phyloP scores from a whole-genome alignment of 1,140 invertebrate genomes.

The Cotesia glomerata region DNA sequence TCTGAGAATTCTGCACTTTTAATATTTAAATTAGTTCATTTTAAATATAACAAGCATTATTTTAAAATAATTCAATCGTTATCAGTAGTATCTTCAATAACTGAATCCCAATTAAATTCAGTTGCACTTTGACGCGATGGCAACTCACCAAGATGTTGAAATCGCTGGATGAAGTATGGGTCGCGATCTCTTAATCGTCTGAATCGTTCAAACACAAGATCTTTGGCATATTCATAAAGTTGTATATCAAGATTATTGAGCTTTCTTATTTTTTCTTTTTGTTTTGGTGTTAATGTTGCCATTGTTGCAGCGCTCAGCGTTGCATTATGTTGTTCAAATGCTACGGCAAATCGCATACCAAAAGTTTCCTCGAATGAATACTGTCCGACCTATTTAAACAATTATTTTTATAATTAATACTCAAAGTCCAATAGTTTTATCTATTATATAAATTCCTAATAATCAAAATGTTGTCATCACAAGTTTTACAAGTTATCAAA shows the following conservation, averaged over 20 bases:
- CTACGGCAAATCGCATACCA: slow-evolving; percentile 85
- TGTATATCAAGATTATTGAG: slow-evolving; percentile 91
- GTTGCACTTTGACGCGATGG: slow-evolving; percentile 73
- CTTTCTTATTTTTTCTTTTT: slow-evolving; percentile 76
- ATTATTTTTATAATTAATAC: neutral
- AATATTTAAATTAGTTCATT: slow-evolving; percentile 15
- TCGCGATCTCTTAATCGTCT: slow-evolving; percentile 80
- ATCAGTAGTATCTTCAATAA: slow-evolving; percentile 73
- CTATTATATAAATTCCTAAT: no score
- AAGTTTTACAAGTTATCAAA: no score
- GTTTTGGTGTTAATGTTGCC: slow-evolving; percentile 73
- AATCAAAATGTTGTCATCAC: no score
- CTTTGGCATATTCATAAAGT: slow-evolving; percentile 92
- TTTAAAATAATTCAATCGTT: slow-evolving; percentile 48
- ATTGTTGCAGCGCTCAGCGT: slow-evolving; percentile 82
- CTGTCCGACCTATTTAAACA: slow-evolving; percentile 76
- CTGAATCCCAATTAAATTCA: slow-evolving; percentile 87
- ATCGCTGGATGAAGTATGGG: slow-evolving; percentile 79
- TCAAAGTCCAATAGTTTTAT: no score
- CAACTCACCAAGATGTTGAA: slow-evolving; percentile 79
- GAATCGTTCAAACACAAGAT: slow-evolving; percentile 84
- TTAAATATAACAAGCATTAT: neutral
- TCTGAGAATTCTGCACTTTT: slow-evolving; percentile 16
- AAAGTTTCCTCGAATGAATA: slow-evolving; percentile 98
- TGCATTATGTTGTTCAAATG: slow-evolving; percentile 89